Conservation (phyloP, 2,888 invertebrate species). For the Chloroclystis v-ata region DNA sequence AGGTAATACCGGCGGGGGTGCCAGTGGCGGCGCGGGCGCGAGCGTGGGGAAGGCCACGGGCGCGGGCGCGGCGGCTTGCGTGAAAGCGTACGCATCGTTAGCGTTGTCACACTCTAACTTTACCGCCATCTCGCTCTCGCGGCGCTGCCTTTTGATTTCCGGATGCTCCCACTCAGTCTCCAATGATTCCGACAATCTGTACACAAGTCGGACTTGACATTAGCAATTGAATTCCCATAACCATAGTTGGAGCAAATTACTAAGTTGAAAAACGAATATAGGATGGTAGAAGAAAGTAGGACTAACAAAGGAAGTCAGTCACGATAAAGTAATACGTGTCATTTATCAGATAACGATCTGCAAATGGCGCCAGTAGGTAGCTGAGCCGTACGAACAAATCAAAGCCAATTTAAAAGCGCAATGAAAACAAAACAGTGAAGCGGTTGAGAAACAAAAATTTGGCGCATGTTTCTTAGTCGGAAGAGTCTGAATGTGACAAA, state of each 20-base stretch:
- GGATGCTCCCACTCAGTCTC: constrained; percentile 70
- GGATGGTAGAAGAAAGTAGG: neutral
- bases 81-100: constrained; percentile 83
- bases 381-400: neutral
- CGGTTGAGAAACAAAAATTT: constrained; percentile 14
- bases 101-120: constrained; percentile 86
- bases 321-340: neutral
- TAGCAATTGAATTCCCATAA: constrained; percentile 24
- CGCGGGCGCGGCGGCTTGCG: constrained; percentile 62
- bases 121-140: constrained; percentile 80
- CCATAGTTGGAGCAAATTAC: neutral
- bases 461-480: constrained; percentile 23
- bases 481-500: constrained; percentile 32
- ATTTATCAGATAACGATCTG: neutral
- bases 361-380: neutral
- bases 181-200: constrained; percentile 68
- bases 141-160: constrained; percentile 73
- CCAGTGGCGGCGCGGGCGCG: constrained; percentile 44
- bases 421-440: constrained; percentile 2
- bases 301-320: neutral
- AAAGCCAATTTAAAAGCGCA: neutral
- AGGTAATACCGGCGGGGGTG: constrained; percentile 31
- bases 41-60: constrained; percentile 31
- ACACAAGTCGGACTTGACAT: constrained; percentile 45
- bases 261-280: neutral